A percentile compares a stretch with the other conserved stretches of the same genome.
Evolutionary conservation across 2,888 invertebrate species (phyloP).

Genomic region (Pecten maximus): DNA sequence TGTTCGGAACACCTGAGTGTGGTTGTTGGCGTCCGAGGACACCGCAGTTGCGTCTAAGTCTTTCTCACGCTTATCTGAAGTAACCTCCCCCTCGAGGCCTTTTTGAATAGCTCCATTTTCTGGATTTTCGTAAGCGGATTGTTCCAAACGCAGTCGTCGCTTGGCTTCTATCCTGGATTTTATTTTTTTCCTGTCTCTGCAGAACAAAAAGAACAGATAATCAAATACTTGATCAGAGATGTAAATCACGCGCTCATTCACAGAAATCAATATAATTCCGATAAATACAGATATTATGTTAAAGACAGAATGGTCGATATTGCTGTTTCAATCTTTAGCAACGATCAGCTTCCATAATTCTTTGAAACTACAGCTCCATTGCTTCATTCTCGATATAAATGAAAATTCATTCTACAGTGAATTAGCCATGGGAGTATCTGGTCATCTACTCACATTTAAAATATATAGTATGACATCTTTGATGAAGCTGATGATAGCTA

Average conservation of each 20-base stretch:
- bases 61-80: not conserved
- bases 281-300: not conserved
- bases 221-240: not conserved
- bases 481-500: no score
- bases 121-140: conserved; percentile 29
- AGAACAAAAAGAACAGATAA: not conserved
- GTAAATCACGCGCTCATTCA: not conserved
- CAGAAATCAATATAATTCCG: not conserved
- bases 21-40: not conserved
- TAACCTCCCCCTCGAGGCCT: not conserved
- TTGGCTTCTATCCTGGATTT: conserved; percentile 13
- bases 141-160: not conserved
- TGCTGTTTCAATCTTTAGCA: not conserved
- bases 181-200: conserved; percentile 25
- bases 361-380: not conserved
- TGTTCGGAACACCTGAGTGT: conserved; percentile 1
- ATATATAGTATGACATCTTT: no score
- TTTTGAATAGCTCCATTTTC: conserved; percentile 12
- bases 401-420: no score
- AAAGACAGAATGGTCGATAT: not conserved
- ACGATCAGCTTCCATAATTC: not conserved
- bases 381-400: not conserved
- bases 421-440: no score
- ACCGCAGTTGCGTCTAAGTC: not conserved
- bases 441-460: no score